A percentile compares a stretch with the other conserved stretches of the same genome.
Evolutionary conservation across 1,140 invertebrate genomes (phyloP).

Genomic region (Camponotus pennsylvanicus): DNA sequence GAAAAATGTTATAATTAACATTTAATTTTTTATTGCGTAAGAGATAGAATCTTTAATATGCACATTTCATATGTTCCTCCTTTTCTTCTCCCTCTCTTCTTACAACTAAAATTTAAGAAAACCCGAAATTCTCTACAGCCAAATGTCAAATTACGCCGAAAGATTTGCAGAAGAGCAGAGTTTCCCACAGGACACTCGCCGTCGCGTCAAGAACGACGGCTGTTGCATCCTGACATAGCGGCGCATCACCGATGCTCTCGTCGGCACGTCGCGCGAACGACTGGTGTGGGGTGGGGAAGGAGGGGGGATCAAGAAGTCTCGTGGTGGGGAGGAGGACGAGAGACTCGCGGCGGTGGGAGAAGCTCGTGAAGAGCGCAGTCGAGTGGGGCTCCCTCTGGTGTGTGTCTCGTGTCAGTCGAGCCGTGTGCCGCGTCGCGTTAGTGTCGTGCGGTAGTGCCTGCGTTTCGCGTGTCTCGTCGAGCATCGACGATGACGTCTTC

Average conservation of each 20-base stretch:
- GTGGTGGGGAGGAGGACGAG: slow-evolving; percentile 46
- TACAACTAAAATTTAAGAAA: too few relatives aligned
- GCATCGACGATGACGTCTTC: slow-evolving; percentile 62
- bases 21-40: too few relatives aligned
- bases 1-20: too few relatives aligned
- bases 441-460: slow-evolving; percentile 64
- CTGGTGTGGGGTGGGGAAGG: not conserved
- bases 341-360: slow-evolving; percentile 18
- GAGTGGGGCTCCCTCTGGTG: slow-evolving; percentile 80
- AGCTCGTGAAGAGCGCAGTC: slow-evolving; percentile 46
- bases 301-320: slow-evolving; percentile 19
- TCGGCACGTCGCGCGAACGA: slow-evolving; percentile 38
- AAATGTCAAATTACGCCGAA: slow-evolving; percentile 11
- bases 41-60: not conserved
- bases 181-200: not conserved
- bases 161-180: not conserved
- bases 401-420: slow-evolving; percentile 79
- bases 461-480: slow-evolving; percentile 54
- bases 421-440: slow-evolving; percentile 82
- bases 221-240: slow-evolving; percentile 69
- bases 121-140: not conserved
- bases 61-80: not conserved
- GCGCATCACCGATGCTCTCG: slow-evolving; percentile 56
- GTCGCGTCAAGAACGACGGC: slow-evolving; percentile 29
- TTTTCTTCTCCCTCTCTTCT: too few relatives aligned